Conservation (phyloP, 2,888 invertebrate genomes). For the Andrena camellia region DNA sequence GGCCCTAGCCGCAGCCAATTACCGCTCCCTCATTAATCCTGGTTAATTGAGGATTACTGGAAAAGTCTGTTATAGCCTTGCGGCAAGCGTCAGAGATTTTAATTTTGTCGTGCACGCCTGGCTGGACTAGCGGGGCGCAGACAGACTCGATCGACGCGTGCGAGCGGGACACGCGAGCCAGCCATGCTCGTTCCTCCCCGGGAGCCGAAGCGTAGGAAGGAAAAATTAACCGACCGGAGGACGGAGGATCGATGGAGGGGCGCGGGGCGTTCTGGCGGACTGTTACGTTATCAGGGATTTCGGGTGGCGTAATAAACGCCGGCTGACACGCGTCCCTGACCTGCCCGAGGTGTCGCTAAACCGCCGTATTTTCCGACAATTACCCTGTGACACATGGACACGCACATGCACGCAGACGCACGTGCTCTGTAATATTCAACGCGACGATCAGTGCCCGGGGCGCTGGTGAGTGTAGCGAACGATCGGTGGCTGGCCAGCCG, state of each 20-base stretch:
- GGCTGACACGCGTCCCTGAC: slow-evolving; percentile 55
- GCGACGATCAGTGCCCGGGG: slow-evolving; percentile 62
- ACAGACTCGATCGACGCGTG: no score
- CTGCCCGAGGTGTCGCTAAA: slow-evolving; percentile 66
- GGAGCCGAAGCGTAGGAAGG: not conserved
- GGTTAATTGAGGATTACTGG: slow-evolving; percentile 80
- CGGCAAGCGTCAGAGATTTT: slow-evolving; percentile 62
- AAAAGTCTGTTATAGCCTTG: slow-evolving; percentile 82
- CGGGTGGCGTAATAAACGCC: slow-evolving; percentile 48
- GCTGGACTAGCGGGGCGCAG: not conserved
- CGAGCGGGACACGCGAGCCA: no score
- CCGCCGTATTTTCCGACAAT: slow-evolving; percentile 73
- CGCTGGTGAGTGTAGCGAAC: slow-evolving; percentile 60
- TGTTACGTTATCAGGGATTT: slow-evolving; percentile 31
- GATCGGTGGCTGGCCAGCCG: slow-evolving; percentile 66
- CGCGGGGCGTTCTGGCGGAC: slow-evolving; percentile 30
- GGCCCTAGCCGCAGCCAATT: slow-evolving; percentile 73
- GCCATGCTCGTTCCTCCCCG: no score
- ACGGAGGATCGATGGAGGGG: slow-evolving; percentile 16
- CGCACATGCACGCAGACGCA: slow-evolving; percentile 15
- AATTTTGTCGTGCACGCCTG: slow-evolving; percentile 39
- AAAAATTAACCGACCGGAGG: not conserved
- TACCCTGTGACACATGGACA: slow-evolving; percentile 59
- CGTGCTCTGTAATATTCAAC: slow-evolving; percentile 61
- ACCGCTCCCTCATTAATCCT: slow-evolving; percentile 73